Percentiles rank a stretch among this genome's conserved stretches.
Conservation (phyloP, 2,797 vertebrate genomes). For the Columba guinea region DNA sequence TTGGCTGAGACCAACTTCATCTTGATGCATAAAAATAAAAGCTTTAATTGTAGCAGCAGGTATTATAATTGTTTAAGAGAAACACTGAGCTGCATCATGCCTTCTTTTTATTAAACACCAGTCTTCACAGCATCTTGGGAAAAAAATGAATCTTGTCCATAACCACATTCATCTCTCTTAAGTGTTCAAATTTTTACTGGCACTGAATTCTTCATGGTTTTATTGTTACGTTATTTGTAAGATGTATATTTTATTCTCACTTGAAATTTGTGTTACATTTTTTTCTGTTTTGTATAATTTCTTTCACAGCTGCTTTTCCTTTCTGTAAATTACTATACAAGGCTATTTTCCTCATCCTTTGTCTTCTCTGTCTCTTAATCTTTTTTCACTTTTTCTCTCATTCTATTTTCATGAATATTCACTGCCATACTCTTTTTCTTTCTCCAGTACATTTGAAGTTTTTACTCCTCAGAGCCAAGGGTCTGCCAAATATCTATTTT, state of each 20-base stretch:
- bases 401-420: background rate
- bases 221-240: background rate
- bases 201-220: background rate
- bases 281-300: background rate
- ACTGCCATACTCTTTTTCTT: background rate
- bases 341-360: background rate
- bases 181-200: background rate
- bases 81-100: background rate
- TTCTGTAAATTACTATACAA: background rate
- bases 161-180: background rate
- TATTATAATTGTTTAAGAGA: background rate
- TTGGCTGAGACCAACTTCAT: background rate
- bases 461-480: background rate
- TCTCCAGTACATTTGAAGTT: background rate
- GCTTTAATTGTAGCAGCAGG: background rate
- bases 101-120: background rate
- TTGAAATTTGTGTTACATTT: background rate
- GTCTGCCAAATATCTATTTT: background rate
- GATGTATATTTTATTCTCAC: background rate
- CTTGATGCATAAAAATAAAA: background rate
- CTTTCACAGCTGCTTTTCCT: background rate
- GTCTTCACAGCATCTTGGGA: background rate
- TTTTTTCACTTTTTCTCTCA: background rate
- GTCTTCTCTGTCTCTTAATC: background rate
- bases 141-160: background rate